Conservation (phyloP, 2,888 invertebrate genomes). For the Glyphotaelius pellucidus region DNA sequence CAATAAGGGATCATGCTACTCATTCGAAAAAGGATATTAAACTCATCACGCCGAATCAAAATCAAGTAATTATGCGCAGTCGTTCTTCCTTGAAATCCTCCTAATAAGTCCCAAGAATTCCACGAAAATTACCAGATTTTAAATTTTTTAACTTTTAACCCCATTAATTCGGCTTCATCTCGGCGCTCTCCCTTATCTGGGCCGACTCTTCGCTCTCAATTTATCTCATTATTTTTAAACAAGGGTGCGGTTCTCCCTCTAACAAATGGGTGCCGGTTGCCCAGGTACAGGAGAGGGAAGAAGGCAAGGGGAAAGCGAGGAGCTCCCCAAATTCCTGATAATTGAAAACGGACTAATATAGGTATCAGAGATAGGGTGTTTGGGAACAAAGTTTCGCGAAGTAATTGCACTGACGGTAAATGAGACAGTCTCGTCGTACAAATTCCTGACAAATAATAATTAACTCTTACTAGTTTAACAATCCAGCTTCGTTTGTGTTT, state of each 20-base stretch:
- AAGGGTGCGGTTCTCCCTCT: slow-evolving; percentile 33
- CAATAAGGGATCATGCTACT: too few species aligned
- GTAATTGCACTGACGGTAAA: not conserved
- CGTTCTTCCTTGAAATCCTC: not conserved
- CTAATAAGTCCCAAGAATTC: not conserved
- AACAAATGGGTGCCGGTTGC: slow-evolving; percentile 35
- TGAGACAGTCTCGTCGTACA: not conserved
- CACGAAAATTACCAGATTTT: not conserved
- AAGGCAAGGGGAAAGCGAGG: not conserved
- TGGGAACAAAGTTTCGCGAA: not conserved
- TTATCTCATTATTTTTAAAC: slow-evolving; percentile 41
- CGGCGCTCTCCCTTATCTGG: not conserved
- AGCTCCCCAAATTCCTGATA: slow-evolving; percentile 41
- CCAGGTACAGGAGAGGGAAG: not conserved
- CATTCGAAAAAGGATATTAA: not conserved
- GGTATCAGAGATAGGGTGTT: slow-evolving; percentile 5
- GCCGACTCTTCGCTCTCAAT: not conserved
- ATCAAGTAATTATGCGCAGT: not conserved
- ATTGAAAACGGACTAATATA: slow-evolving; percentile 49
- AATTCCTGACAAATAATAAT: not conserved
- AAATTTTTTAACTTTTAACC: not conserved
- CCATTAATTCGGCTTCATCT: not conserved
- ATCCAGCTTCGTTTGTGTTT: not conserved
- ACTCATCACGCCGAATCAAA: not conserved
- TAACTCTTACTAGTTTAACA: not conserved